phyloP scores from a whole-genome alignment of 2,113 vertebrate genomes.

The Melanocharis versteri region DNA sequence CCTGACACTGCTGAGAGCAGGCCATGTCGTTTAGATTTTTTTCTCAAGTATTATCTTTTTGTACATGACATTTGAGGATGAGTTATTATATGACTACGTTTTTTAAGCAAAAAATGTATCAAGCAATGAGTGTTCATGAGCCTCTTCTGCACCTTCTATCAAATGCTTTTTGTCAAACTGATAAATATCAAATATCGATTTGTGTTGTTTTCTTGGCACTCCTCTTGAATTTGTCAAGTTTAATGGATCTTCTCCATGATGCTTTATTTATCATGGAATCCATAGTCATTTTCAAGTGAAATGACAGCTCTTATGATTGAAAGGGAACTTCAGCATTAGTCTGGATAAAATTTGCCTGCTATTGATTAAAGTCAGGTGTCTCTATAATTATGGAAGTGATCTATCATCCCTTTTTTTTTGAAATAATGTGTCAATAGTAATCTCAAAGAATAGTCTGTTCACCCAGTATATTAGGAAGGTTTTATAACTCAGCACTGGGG shows the following conservation, averaged over 20 bases:
- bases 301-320: conserved; percentile 37
- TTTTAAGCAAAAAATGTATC: not conserved
- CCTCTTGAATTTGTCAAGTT: conserved; percentile 46
- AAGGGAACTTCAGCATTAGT: conserved; percentile 23
- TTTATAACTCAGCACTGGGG: not conserved
- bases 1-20: not conserved
- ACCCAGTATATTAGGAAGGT: not conserved
- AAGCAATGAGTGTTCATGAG: not conserved
- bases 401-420: not conserved
- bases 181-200: conserved; percentile 59
- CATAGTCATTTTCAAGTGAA: conserved; percentile 26
- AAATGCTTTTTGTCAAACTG: conserved; percentile 49
- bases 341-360: conserved; percentile 3
- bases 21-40: not conserved
- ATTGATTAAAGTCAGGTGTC: conserved; percentile 6
- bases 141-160: not conserved
- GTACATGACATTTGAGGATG: not conserved
- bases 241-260: conserved; percentile 22
- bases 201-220: conserved; percentile 39
- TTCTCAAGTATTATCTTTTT: not conserved
- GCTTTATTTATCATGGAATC: conserved; percentile 56
- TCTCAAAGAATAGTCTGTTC: not conserved
- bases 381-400: conserved; percentile 12
- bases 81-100: not conserved
- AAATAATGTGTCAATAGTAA: not conserved